A percentile compares a stretch with the other conserved stretches of the same genome.
Conservation (phyloP, 2,797 vertebrate genomes). For the Glyptemys insculpta region DNA sequence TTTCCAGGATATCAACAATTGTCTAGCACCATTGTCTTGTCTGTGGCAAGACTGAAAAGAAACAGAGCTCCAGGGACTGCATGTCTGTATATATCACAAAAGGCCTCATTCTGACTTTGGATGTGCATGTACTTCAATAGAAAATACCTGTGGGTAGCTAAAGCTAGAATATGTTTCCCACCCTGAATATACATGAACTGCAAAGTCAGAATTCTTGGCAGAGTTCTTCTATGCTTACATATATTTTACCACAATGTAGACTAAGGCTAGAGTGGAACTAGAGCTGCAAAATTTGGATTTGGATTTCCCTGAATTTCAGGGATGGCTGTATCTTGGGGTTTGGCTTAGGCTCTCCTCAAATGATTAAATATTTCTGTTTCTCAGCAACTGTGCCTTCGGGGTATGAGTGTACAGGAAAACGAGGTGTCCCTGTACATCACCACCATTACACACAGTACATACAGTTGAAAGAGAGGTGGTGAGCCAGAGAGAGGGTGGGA, state of each 20-base stretch:
- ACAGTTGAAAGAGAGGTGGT: constrained; percentile 17
- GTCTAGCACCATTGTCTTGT: constrained; percentile 9
- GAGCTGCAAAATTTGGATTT: background rate
- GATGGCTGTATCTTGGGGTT: background rate
- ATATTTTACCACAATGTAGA: rapidly evolving
- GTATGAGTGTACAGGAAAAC: background rate
- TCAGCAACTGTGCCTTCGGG: background rate
- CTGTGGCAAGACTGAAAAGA: constrained; percentile 19
- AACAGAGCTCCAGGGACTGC: background rate
- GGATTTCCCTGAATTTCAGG: background rate
- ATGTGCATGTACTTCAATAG: background rate
- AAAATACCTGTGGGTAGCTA: background rate
- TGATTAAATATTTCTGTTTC: constrained; percentile 20
- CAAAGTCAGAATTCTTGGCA: background rate
- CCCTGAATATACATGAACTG: rapidly evolving
- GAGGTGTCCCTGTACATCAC: background rate
- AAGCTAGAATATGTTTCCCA: background rate
- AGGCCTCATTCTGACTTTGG: background rate
- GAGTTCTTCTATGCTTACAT: background rate
- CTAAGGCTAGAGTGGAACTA: background rate
- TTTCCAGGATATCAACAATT: background rate
- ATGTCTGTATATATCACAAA: background rate
- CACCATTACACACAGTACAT: background rate
- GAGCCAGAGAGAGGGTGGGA: background rate
- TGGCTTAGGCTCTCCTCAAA: background rate